A percentile compares a stretch with the other conserved stretches of the same genome.
These are phyloP conservation scores for Beaufortia kweichowensis DNA, from an alignment of 2,113 vertebrate species.

Conservation along the genomic window DNA sequence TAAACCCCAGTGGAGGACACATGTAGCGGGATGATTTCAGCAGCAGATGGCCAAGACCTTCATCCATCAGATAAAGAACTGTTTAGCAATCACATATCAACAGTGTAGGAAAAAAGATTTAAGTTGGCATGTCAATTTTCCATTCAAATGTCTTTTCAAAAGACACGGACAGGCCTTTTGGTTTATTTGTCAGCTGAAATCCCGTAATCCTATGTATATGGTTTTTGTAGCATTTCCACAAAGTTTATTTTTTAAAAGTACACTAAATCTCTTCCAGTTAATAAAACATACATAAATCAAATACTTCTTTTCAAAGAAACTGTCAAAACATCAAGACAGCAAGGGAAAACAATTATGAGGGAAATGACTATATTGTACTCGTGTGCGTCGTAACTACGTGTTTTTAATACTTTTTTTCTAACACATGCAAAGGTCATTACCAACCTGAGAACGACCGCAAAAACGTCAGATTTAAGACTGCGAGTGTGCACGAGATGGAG, in stretches of 20 bases:
- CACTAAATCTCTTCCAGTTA: background rate
- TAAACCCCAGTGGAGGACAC: conserved; percentile 56
- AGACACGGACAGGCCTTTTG: conserved; percentile 11
- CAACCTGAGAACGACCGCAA: background rate
- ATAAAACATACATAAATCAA: conserved; percentile 52
- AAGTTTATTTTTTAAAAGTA: background rate
- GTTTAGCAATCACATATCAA: conserved; percentile 37
- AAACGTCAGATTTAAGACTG: conserved; percentile 4
- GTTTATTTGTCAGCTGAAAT: background rate
- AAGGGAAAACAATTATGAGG: conserved; percentile 22
- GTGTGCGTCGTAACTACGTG: conserved; percentile 62
- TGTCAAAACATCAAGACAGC: conserved; percentile 24
- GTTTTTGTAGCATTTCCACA: background rate
- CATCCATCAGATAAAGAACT: conserved; percentile 48
- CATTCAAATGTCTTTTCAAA: conserved; percentile 34
- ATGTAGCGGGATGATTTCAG: conserved; percentile 58
- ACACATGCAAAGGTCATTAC: conserved; percentile 43
- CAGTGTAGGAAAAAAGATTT: conserved; percentile 23
- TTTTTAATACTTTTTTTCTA: conserved; percentile 62
- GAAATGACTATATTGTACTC: conserved; percentile 30
- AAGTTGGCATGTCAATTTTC: conserved; percentile 34
- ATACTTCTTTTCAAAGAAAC: conserved; percentile 30
- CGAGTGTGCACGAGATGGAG: background rate
- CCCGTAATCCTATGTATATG: background rate
- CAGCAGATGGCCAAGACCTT: conserved; percentile 63